Conservation (phyloP, 1,140 invertebrate species). For the Micrasema minimum region DNA sequence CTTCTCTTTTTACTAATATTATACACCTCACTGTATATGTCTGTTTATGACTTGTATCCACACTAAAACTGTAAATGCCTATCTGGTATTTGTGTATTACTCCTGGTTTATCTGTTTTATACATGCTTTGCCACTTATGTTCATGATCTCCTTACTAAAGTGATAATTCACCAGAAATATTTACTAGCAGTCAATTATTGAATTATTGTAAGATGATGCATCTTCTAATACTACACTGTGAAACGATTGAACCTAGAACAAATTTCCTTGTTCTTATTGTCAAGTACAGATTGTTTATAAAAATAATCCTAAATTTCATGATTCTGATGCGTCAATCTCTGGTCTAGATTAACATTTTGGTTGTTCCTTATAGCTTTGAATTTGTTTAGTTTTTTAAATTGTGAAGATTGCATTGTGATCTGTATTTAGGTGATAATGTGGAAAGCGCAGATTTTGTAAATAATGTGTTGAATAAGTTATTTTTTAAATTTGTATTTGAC, state of each 20-base stretch:
- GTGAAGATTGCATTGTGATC: conserved; percentile 46
- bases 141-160: conserved; percentile 40
- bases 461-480: conserved; percentile 42
- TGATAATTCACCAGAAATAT: conserved; percentile 23
- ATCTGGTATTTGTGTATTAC: not conserved
- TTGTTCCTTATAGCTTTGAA: conserved; percentile 39
- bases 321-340: conserved; percentile 24
- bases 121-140: conserved; percentile 34
- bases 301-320: conserved; percentile 11
- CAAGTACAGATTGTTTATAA: not conserved
- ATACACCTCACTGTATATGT: too few species aligned
- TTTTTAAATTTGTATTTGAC: conserved; percentile 40
- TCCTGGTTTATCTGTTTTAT: conserved; percentile 16
- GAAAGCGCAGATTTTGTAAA: conserved; percentile 43
- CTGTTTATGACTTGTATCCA: too few species aligned
- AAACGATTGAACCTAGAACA: not conserved
- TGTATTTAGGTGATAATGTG: conserved; percentile 39
- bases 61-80: too few species aligned
- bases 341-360: conserved; percentile 31
- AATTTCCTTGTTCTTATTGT: not conserved
- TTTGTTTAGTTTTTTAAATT: conserved; percentile 38
- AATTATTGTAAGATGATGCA: conserved; percentile 35
- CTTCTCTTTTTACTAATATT: too few species aligned
- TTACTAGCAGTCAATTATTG: conserved; percentile 44
- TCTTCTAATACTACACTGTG: conserved; percentile 23